Conservation (phyloP, 2,888 invertebrate species). For the Ypsolopha sequella region DNA sequence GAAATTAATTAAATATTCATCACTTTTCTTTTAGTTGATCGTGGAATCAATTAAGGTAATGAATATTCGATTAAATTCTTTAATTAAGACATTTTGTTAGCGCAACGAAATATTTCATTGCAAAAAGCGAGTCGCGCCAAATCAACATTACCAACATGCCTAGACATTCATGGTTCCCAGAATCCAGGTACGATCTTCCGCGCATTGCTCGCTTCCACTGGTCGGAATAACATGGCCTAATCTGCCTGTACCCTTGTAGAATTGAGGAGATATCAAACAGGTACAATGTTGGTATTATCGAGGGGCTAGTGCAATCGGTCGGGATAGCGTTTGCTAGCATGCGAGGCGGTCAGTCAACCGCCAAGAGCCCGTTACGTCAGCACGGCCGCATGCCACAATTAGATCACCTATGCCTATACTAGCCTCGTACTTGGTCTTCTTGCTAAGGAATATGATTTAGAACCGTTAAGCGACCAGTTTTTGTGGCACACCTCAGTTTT, state of each 20-base stretch:
- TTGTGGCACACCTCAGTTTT: constrained; percentile 18
- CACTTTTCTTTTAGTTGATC: too few species aligned
- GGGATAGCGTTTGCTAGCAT: constrained; percentile 47
- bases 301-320: constrained; percentile 20
- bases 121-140: not conserved
- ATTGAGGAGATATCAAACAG: constrained; percentile 31
- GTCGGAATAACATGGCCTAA: not conserved
- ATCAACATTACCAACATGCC: constrained; percentile 32
- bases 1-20: too few species aligned
- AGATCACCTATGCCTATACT: constrained; percentile 58
- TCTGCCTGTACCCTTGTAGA: constrained; percentile 27
- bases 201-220: not conserved
- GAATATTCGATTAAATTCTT: too few species aligned
- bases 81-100: too few species aligned
- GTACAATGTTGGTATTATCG: constrained; percentile 3
- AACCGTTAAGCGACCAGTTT: constrained; percentile 50
- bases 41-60: too few species aligned
- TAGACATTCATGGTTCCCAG: constrained; percentile 23
- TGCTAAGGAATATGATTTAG: constrained; percentile 39
- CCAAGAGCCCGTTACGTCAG: constrained; percentile 57
- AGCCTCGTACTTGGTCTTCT: constrained; percentile 29
- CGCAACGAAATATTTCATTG: not conserved
- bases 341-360: constrained; percentile 63
- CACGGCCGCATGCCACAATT: constrained; percentile 51
- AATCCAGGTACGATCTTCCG: constrained; percentile 10